Evolutionary conservation across 2,797 vertebrate species (phyloP).

Genomic region (Pelodytes ibericus): DNA sequence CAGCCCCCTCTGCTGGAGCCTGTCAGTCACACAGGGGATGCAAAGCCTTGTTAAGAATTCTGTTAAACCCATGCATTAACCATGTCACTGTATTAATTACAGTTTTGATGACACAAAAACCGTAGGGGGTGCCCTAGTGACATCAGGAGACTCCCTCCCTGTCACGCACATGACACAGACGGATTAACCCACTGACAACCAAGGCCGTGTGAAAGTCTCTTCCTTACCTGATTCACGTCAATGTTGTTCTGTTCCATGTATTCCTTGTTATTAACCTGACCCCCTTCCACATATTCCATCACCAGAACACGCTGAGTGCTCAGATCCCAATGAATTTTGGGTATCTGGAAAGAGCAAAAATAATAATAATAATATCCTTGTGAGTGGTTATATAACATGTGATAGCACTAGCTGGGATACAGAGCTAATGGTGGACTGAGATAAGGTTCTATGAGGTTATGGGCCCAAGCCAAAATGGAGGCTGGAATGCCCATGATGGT

Average conservation of each 20-base stretch:
- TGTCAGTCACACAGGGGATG: slow-evolving; percentile 23
- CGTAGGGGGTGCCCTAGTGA: slow-evolving; percentile 7
- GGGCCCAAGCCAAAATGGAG: no score
- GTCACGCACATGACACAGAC: neutral
- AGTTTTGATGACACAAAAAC: neutral
- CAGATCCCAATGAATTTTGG: slow-evolving; percentile 90
- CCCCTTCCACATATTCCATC: slow-evolving; percentile 95
- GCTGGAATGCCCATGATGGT: no score
- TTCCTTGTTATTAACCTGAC: slow-evolving; percentile 89
- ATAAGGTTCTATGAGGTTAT: no score
- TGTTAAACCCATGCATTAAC: slow-evolving; percentile 25
- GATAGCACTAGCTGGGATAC: no score
- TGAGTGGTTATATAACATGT: no score
- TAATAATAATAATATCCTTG: no score
- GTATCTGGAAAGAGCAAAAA: slow-evolving; percentile 76
- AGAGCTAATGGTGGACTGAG: no score
- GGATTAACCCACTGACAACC: slow-evolving; percentile 14
- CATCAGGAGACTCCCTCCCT: slow-evolving; percentile 2
- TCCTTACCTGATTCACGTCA: slow-evolving; percentile 86
- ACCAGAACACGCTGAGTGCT: slow-evolving; percentile 90
- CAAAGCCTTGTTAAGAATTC: slow-evolving; percentile 6
- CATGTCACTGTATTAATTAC: slow-evolving; percentile 27
- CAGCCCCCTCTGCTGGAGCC: neutral
- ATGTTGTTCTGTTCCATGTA: slow-evolving; percentile 89
- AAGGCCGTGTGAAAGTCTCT: neutral